Percentiles rank a stretch among this genome's conserved stretches.
phyloP scores from a whole-genome alignment of 1,140 invertebrate genomes.

The Heliconius nattereri region DNA sequence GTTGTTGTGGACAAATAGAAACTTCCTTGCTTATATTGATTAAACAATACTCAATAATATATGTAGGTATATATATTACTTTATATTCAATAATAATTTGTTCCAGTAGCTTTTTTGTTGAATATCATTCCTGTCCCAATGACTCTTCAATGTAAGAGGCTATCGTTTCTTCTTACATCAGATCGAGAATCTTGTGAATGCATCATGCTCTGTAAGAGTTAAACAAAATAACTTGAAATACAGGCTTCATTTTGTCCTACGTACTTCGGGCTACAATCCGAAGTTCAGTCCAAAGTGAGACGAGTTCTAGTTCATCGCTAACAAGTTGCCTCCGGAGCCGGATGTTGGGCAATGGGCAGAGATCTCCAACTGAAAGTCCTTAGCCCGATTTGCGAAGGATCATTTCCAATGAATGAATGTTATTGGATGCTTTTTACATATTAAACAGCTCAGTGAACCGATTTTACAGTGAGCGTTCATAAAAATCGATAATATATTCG shows the following conservation, averaged over 20 bases:
- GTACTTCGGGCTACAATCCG: not conserved
- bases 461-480: constrained; percentile 12
- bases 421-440: constrained; percentile 13
- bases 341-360: constrained; percentile 19
- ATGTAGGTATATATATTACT: too few species aligned
- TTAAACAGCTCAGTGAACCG: constrained; percentile 12
- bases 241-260: not conserved
- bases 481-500: constrained; percentile 7
- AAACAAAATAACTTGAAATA: not conserved
- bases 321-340: constrained; percentile 24
- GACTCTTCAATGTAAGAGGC: too few species aligned
- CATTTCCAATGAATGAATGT: constrained; percentile 1
- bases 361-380: constrained; percentile 12
- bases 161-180: too few species aligned
- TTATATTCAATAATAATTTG: too few species aligned
- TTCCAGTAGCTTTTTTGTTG: too few species aligned
- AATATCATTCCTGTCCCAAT: too few species aligned
- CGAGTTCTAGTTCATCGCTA: constrained; percentile 26
- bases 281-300: constrained; percentile 17
- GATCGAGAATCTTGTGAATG: too few species aligned
- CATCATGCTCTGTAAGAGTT: too few species aligned
- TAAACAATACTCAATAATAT: not conserved
- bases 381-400: constrained; percentile 5
- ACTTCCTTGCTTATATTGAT: too few species aligned
- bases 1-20: not conserved